phyloP scores from a whole-genome alignment of 2,888 invertebrate genomes.

The Phymatocera aterrima region DNA sequence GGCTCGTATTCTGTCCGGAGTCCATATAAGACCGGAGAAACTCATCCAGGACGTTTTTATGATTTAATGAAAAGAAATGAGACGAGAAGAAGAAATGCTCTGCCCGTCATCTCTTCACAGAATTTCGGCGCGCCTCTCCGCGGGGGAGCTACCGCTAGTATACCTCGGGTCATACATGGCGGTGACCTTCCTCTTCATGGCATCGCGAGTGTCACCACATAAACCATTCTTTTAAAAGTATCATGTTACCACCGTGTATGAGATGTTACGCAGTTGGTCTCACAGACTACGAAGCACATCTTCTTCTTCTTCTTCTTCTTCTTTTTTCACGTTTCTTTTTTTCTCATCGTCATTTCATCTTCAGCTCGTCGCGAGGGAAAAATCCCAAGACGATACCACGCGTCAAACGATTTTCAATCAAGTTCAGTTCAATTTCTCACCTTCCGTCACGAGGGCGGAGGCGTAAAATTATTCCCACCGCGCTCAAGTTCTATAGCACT shows the following conservation, averaged over 20 bases:
- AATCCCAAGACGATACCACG: background rate
- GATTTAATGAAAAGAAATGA: too few species aligned
- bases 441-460: too few species aligned
- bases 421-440: too few species aligned
- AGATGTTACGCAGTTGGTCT: slow-evolving; percentile 21
- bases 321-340: slow-evolving; percentile 9
- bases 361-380: background rate
- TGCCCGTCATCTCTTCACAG: slow-evolving; percentile 23
- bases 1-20: background rate
- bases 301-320: slow-evolving; percentile 1
- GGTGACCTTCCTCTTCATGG: slow-evolving; percentile 35
- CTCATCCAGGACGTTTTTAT: slow-evolving; percentile 6
- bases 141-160: slow-evolving; percentile 34
- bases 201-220: slow-evolving; percentile 71
- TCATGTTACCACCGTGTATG: slow-evolving; percentile 64
- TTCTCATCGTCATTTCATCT: background rate
- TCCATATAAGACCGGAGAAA: background rate
- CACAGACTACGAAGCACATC: too few species aligned
- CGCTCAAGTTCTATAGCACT: too few species aligned
- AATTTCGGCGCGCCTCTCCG: slow-evolving; percentile 37
- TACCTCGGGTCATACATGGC: slow-evolving; percentile 38
- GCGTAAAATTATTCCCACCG: too few species aligned
- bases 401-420: background rate
- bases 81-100: background rate
- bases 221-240: slow-evolving; percentile 70